Base-by-base conservation (phyloP, 2,888 invertebrate species). In the Pseudanteris insignis region DNA sequence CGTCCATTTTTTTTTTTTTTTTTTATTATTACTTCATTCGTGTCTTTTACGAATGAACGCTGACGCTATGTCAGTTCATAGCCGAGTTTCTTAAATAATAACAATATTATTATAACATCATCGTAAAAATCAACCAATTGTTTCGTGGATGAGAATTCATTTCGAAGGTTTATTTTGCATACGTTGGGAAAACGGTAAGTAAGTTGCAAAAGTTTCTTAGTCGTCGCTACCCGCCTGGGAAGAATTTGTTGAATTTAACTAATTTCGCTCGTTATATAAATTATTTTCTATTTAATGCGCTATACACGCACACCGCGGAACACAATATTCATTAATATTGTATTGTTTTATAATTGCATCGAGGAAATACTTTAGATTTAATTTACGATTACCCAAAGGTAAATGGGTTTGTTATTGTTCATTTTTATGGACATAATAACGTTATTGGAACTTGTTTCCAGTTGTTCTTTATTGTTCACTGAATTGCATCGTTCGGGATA, bases 261-360 rank as follows among this genome's bases (percentile, higher is more conserved):
- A 43, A 50, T 58, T 50, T 44, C 41, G 30, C 47, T 15, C 10
- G 37, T 58, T 58, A 58, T 43, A 48, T 58, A 48, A 50, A 58
- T 33, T 28, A 58, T 50, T 50, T 50, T 50, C 21, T 28, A 44
- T 44, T 43, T 33, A 34, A 15, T 43, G 18, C 36, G 38, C 10
- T 18, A 30, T 43, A 12, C 38, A 25, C 8, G 32, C 10, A 10
- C 10, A 33, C 43, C 44, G 13, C 38, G 29, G 38, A 44, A 50
- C 15, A 29, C 24, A 34, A 10, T 50, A 50, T 40, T 58, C 50
- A 46, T 58, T 58, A 44, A 40, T 44, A 58, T 44, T 50, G 58
- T 40, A 58, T 58, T 58, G 51, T 51, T 33, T 46, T 33, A 14
- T 51, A 46, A 51, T 46, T 46, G 10, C 28, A 29, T 29, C 46